Percentiles rank a stretch among this genome's conserved stretches.
Evolutionary conservation across 2,113 vertebrate species (phyloP).

Genomic region (Macrotus californicus): DNA sequence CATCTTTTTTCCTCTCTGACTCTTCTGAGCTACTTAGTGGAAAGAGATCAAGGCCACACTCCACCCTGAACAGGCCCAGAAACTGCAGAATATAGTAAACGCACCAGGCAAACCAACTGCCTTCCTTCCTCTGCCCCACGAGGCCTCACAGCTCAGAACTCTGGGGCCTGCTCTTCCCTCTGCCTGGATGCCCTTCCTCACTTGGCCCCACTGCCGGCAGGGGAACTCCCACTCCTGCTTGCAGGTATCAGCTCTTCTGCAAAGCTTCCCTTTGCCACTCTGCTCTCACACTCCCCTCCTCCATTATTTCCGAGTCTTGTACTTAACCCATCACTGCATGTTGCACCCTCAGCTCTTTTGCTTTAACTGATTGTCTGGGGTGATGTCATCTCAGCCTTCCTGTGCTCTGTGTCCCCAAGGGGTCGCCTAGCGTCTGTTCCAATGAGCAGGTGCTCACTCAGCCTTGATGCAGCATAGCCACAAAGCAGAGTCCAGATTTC

Average conservation of each 20-base stretch:
- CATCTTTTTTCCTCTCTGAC: background rate
- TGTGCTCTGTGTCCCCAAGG: background rate
- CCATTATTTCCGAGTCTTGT: background rate
- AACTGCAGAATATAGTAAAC: background rate
- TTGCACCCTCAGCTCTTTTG: background rate
- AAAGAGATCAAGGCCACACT: slow-evolving; percentile 2
- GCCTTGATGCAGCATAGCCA: background rate
- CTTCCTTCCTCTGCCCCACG: background rate
- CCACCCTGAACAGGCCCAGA: background rate
- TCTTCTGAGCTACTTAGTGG: background rate
- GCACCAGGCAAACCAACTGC: background rate
- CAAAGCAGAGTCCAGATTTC: background rate
- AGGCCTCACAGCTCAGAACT: background rate
- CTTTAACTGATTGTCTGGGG: background rate
- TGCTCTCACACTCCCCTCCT: background rate
- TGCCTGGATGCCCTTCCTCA: background rate
- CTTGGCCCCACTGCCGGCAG: background rate
- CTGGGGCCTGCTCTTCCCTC: background rate
- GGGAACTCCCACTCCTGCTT: background rate
- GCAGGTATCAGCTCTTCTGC: background rate
- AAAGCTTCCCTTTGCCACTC: background rate
- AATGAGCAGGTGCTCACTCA: background rate
- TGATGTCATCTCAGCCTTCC: background rate
- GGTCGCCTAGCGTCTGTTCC: background rate
- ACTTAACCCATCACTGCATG: background rate